Evolutionary conservation across 2,888 invertebrate genomes (phyloP), one percentile per base, ranked within the genome.

Genomic region (Tipula lateralis): DNA sequence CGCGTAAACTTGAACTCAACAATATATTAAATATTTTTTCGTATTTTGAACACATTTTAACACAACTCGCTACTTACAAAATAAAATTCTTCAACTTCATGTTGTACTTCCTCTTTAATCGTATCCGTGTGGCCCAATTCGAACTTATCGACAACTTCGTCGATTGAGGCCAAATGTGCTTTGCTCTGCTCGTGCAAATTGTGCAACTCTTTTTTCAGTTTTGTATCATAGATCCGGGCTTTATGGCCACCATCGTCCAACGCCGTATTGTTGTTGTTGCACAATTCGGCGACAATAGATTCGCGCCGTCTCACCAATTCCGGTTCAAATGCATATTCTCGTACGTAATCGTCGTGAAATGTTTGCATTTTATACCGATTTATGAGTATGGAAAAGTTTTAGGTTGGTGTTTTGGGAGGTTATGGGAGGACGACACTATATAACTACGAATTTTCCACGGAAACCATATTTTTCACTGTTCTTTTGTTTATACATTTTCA

Each of bases 281-380:
- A 85, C 32, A 85, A 80, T 12, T 66, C 66, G 66, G 66, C 12
- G 24, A 39, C 36, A 24, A 85, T 24, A 19, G 87, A 90, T 84
- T 90, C 90, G 87, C 88, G 88, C 1, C 66, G 66, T 2, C 66
- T 19, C 66, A 84, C 88, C 85, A 90, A 86, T 87, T 90, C 90
- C 86, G 90, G 90, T 86, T 90, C 90, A 86, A 90, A 90, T 81
- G 89, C 87, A 87, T 89, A 90, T 87, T 90, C 90, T 85, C 90
- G 89, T 86, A 89, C 88, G 86, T 87, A 89, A 87, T 89, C 89
- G 87, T 90, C 89, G 19, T 86, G 85, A 87, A 80, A 82, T 13
- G 66, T 9, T 66, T 66, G 66, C 66, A 66, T 66, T 66, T 50
- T 24, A 7, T 19, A 66, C 9, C 1, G 2, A 66, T 9, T 19